Evolutionary conservation across 2,797 vertebrate species (phyloP).

Genomic region (Delichon dasypus): DNA sequence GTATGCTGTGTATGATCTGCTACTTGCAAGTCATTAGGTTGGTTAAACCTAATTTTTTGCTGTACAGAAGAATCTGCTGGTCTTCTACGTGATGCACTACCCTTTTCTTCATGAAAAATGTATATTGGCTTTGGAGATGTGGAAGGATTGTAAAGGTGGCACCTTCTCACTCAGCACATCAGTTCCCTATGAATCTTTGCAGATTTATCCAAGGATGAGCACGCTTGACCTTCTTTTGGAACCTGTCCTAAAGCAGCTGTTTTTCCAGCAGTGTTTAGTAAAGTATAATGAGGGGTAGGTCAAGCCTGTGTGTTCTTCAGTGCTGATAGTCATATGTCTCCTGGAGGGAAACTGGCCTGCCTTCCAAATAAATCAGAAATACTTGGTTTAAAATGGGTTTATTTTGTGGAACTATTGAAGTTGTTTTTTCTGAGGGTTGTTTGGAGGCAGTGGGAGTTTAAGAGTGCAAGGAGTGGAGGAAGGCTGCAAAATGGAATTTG

Average conservation of each 20-base stretch:
- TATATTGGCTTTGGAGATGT: neutral
- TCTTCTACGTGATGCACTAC: neutral
- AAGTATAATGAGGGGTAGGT: neutral
- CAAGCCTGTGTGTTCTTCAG: neutral
- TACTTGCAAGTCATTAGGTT: neutral
- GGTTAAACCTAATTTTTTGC: neutral
- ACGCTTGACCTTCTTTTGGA: neutral
- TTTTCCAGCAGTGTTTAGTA: neutral
- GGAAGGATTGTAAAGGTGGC: neutral
- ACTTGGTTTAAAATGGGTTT: neutral
- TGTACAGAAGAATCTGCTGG: neutral
- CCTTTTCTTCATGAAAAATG: neutral
- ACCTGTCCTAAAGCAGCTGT: neutral
- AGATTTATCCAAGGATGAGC: neutral
- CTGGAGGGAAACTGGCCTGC: neutral
- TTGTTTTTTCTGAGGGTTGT: neutral
- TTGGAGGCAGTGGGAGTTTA: neutral
- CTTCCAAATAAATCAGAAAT: constrained; percentile 5
- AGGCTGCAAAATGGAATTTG: neutral
- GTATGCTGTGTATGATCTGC: neutral
- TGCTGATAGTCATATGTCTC: neutral
- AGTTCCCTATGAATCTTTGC: neutral
- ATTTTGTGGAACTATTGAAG: neutral
- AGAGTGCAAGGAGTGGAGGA: neutral
- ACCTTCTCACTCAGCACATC: neutral